Percentiles rank a stretch among this genome's conserved stretches.
Evolutionary conservation across 2,797 vertebrate species (phyloP).

Genomic region (Crax fasciolata): DNA sequence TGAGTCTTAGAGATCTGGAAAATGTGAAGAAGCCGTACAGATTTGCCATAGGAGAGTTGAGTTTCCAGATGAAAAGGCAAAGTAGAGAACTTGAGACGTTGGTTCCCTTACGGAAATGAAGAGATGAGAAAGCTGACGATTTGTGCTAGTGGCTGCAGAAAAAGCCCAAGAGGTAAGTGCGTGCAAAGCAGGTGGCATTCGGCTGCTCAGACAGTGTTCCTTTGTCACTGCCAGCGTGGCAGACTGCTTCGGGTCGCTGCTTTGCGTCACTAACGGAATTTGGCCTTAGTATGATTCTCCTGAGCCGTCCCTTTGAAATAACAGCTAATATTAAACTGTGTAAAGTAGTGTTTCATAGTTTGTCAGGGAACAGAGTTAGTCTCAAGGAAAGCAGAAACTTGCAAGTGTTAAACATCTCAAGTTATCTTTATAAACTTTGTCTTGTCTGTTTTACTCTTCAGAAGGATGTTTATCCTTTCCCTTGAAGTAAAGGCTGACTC

Average conservation of each 20-base stretch:
- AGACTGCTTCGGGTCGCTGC: neutral
- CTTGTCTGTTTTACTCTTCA: neutral
- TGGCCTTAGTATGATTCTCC: neutral
- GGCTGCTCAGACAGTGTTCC: neutral
- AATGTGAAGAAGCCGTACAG: accelerated
- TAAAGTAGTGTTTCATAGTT: neutral
- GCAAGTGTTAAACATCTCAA: neutral
- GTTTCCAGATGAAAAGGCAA: neutral
- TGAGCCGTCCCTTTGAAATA: neutral
- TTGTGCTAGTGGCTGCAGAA: neutral
- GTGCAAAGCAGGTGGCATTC: neutral
- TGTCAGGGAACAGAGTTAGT: neutral
- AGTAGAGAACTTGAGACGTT: neutral
- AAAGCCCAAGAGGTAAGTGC: neutral
- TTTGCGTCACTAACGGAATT: neutral
- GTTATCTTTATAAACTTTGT: neutral
- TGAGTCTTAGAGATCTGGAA: neutral
- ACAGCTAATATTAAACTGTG: neutral
- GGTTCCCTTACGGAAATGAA: neutral
- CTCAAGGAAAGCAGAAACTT: neutral
- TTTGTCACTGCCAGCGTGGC: neutral
- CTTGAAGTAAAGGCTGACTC: neutral
- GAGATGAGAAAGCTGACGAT: neutral
- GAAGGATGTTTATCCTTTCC: neutral
- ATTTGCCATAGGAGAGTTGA: neutral